A percentile compares a stretch with the other conserved stretches of the same genome.
Conservation (phyloP, 2,888 invertebrate species). For the Arenicola marina region DNA sequence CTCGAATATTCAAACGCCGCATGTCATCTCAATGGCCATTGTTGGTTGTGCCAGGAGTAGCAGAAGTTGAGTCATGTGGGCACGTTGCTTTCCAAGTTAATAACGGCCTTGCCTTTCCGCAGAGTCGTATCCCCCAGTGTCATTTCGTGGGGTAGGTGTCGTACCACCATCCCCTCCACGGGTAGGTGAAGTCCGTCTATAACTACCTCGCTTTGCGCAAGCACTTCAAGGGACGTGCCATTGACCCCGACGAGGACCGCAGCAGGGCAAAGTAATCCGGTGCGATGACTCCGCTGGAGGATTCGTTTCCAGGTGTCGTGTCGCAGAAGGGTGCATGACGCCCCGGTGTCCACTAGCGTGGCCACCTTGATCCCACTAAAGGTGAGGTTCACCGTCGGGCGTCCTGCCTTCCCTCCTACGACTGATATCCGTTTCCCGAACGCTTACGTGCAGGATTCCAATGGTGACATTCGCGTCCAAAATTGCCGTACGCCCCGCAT, state of each 20-base stretch:
- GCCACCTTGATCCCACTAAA: neutral
- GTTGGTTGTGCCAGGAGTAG: too few relatives aligned
- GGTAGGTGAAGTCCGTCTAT: neutral
- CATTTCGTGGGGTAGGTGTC: neutral
- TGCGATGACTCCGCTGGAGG: neutral
- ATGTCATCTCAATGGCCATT: neutral
- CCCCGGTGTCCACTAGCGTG: slow-evolving; percentile 9
- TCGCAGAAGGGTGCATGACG: slow-evolving; percentile 6
- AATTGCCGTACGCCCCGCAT: neutral
- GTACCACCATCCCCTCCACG: neutral
- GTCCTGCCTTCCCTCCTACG: neutral
- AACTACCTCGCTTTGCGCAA: neutral
- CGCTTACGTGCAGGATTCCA: neutral
- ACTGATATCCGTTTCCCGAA: neutral
- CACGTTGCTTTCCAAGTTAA: neutral
- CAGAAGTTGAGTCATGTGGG: too few relatives aligned
- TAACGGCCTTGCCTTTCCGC: neutral
- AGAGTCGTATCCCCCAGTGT: neutral
- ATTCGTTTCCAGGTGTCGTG: neutral
- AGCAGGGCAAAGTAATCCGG: neutral
- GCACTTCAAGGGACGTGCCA: neutral
- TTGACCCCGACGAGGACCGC: neutral
- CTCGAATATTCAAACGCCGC: neutral
- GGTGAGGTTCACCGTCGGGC: neutral
- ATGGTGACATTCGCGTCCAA: neutral